A percentile compares a stretch with the other conserved stretches of the same genome.
Conservation (phyloP, 2,888 invertebrate genomes). For the Xylophagus ater region DNA sequence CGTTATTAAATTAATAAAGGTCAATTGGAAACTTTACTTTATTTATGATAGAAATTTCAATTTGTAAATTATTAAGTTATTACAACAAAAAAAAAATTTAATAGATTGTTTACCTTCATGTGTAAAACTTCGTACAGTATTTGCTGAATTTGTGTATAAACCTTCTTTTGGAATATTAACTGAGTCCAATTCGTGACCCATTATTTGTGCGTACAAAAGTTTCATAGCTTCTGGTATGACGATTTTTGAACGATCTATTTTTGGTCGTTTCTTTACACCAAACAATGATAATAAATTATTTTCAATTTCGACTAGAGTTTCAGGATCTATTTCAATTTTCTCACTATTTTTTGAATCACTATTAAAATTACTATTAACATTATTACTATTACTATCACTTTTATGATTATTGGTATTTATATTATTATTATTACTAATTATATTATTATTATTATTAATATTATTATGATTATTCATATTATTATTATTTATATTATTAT, state of each 20-base stretch:
- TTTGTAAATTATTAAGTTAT: neutral
- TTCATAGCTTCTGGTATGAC: constrained; percentile 68
- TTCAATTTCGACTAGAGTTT: constrained; percentile 41
- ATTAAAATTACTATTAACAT: constrained; percentile 14
- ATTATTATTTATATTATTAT: constrained; percentile 8
- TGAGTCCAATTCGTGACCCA: constrained; percentile 51
- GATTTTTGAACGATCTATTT: constrained; percentile 39
- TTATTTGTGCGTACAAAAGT: constrained; percentile 61
- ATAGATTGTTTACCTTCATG: constrained; percentile 51
- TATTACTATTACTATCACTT: constrained; percentile 18
- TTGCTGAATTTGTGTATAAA: constrained; percentile 61
- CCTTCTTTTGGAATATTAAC: constrained; percentile 56
- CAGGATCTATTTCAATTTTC: constrained; percentile 32
- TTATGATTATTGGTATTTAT: constrained; percentile 17
- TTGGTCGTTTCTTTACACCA: constrained; percentile 38
- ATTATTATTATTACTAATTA: constrained; percentile 18
- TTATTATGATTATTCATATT: constrained; percentile 11
- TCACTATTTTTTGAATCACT: constrained; percentile 19
- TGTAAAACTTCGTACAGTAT: constrained; percentile 74
- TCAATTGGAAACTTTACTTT: too few species aligned
- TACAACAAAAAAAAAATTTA: constrained; percentile 9
- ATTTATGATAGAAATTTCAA: neutral
- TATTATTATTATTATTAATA: constrained; percentile 18
- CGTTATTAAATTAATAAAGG: too few species aligned
- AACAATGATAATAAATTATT: constrained; percentile 37